Conservation (phyloP, 2,888 invertebrate species). For the Argyra leucocephala region DNA sequence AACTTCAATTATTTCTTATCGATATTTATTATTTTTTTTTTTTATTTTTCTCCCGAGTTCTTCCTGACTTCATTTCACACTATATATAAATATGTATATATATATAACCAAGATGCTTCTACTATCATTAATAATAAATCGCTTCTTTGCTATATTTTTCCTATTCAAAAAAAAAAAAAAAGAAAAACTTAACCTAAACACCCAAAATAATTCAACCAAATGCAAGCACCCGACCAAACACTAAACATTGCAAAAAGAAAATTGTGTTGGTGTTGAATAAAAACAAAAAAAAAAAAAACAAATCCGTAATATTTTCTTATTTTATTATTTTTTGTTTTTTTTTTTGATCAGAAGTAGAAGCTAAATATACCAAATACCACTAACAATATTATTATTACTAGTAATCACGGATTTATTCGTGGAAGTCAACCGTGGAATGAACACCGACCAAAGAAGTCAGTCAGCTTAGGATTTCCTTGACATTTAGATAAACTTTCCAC, state of each 20-base stretch:
- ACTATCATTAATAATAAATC: constrained; percentile 6
- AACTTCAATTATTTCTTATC: constrained; percentile 6
- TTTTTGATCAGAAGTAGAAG: not conserved
- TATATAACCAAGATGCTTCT: not conserved
- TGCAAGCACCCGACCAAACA: not conserved
- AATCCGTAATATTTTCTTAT: not conserved
- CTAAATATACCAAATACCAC: not conserved
- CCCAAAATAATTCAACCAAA: not conserved
- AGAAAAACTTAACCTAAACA: not conserved
- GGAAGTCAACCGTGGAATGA: not conserved
- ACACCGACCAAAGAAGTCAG: not conserved
- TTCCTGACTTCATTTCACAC: constrained; percentile 1
- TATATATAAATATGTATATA: too few species aligned
- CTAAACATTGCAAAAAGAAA: not conserved
- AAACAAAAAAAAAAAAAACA: too few species aligned
- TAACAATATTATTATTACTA: not conserved
- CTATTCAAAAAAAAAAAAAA: too few species aligned
- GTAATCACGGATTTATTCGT: constrained; percentile 4
- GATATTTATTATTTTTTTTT: not conserved
- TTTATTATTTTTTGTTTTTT: not conserved
- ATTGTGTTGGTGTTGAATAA: too few species aligned
- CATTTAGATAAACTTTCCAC: constrained; percentile 4
- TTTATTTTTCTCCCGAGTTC: not conserved
- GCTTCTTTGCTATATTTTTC: not conserved
- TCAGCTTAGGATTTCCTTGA: not conserved